Evolutionary conservation across 2,888 invertebrate genomes (phyloP).

Genomic region (Netelia inedita): DNA sequence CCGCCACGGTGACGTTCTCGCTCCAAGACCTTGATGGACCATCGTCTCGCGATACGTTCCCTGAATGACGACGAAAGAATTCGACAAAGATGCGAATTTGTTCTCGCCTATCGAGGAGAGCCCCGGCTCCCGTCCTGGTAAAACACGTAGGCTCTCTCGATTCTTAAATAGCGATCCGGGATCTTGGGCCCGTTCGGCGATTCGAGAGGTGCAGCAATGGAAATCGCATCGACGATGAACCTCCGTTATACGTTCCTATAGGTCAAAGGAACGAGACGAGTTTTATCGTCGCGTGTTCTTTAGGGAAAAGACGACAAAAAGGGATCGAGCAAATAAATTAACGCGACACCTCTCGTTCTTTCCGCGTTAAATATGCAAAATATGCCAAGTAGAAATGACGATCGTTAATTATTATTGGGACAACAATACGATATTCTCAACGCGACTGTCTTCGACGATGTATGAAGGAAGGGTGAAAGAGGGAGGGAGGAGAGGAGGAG

Average conservation of each 20-base stretch:
- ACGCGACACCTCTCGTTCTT: constrained; percentile 29
- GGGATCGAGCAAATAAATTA: constrained; percentile 29
- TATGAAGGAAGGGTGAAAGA: not conserved
- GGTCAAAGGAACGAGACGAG: constrained; percentile 60
- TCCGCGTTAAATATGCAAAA: constrained; percentile 33
- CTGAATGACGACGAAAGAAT: not conserved
- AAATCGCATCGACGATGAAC: constrained; percentile 23
- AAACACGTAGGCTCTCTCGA: constrained; percentile 56
- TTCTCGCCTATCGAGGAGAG: not conserved
- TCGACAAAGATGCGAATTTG: not conserved
- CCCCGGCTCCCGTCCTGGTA: constrained; percentile 14
- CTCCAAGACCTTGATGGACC: not conserved
- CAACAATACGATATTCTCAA: constrained; percentile 62
- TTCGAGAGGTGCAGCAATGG: constrained; percentile 61
- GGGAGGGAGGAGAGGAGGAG: constrained; percentile 8
- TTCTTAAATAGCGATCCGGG: constrained; percentile 52
- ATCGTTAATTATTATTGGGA: constrained; percentile 61
- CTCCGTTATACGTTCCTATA: constrained; percentile 50
- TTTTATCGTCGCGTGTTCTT: constrained; percentile 24
- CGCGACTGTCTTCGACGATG: constrained; percentile 19
- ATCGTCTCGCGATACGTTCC: not conserved
- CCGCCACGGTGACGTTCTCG: not conserved
- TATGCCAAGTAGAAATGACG: constrained; percentile 37
- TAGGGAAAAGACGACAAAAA: constrained; percentile 41
- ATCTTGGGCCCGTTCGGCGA: constrained; percentile 47